A percentile compares a stretch with the other conserved stretches of the same genome.
Conservation (phyloP, 2,888 invertebrate genomes). For the Acleris holmiana region DNA sequence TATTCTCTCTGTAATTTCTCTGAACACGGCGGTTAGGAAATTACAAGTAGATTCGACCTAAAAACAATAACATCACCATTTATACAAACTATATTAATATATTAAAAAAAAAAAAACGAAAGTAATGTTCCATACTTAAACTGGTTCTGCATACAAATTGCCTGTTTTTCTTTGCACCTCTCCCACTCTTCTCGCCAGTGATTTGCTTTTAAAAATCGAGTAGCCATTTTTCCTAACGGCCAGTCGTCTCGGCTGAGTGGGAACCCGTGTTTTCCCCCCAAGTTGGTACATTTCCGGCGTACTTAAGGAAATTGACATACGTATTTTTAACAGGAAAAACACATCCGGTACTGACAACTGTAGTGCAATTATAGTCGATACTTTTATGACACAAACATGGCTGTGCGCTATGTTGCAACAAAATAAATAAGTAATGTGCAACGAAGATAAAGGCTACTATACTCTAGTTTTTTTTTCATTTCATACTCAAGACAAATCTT, state of each 20-base stretch:
- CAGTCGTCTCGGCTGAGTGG: conserved; percentile 46
- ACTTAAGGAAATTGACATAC: conserved; percentile 35
- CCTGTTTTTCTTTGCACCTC: conserved; percentile 6
- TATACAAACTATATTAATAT: too few species aligned
- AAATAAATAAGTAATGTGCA: too few species aligned
- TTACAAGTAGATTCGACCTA: too few species aligned
- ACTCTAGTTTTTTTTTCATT: too few species aligned
- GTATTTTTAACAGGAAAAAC: conserved; percentile 26
- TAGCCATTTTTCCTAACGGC: conserved; percentile 19
- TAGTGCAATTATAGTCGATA: conserved; percentile 9
- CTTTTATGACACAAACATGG: too few species aligned
- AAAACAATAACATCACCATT: too few species aligned
- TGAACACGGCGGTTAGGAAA: too few species aligned
- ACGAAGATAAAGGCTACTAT: too few species aligned
- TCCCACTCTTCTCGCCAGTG: not conserved
- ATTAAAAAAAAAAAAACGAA: too few species aligned
- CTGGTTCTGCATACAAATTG: conserved; percentile 13
- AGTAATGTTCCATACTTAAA: not conserved
- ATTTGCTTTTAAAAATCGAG: conserved; percentile 17
- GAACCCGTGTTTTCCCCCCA: conserved; percentile 51
- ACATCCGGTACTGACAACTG: conserved; percentile 14
- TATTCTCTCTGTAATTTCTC: too few species aligned
- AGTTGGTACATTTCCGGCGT: conserved; percentile 52
- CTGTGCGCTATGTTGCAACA: too few species aligned
- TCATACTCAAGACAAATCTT: too few species aligned